Base-by-base conservation (phyloP, 2,888 invertebrate genomes). In the Drosophila paucipuncta region DNA sequence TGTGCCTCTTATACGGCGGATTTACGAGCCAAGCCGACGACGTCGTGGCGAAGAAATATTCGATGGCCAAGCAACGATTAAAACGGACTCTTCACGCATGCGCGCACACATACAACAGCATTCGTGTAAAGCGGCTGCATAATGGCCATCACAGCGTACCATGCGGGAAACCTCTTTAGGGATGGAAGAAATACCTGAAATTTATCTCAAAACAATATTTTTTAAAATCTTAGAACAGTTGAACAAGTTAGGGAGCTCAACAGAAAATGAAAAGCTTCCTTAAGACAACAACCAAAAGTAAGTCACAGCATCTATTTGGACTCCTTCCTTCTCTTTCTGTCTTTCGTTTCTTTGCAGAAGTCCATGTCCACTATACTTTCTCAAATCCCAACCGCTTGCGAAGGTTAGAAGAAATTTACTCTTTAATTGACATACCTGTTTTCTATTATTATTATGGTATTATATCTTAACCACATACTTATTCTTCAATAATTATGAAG, bases 31-130 rank as follows among this genome's bases (percentile, higher is more conserved):
- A 81, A 73, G 74, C 76, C 82, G 86, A 81, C 89, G 86, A 89
- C 90, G 90, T 82, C 85, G 88, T 83, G 86, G 83, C 76, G 57
- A 85, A 90, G 84, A 85, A 85, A 85, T 85, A 85, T 85, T 85
- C 87, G 89, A 89, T 91, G 89, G 91, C 80, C 87, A 89, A 70
- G 83, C 83, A 89, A 82, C 89, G 89, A 91, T 83, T 92, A 88
- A 85, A 92, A 91, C 85, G 85, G 83, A 89, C 88, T 86, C 88
- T 91, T 90, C 91, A 91, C 92, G 92, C 92, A 91, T 92, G 89
- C 88, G 78, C 82, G 82, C 78, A 68, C 82, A 82, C 76, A 80
- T 52, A 85, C 69, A 76, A 37, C 55, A 58, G 57, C 57, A 39
- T 25, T 47, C 47, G 25, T 25, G 25, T 28, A 55, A 39, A 37